Evolutionary conservation across 2,888 invertebrate species (phyloP).

Genomic region (Lithophane socia): DNA sequence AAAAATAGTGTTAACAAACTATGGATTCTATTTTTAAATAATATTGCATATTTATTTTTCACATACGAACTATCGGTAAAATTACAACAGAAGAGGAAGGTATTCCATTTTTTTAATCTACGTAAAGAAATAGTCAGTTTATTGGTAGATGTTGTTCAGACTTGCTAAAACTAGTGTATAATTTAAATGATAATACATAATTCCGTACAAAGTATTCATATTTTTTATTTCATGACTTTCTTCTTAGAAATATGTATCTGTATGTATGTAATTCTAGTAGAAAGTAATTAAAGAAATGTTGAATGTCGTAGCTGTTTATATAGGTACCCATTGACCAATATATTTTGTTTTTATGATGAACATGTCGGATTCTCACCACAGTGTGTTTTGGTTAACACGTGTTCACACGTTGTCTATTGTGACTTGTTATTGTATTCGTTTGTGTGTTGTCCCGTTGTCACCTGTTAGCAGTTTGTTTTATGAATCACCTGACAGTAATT

Average conservation of each 20-base stretch:
- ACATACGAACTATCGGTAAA: no score
- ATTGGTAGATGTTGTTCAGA: not conserved
- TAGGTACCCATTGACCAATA: not conserved
- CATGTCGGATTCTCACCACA: not conserved
- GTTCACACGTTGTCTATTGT: not conserved
- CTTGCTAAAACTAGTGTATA: not conserved
- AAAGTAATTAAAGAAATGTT: not conserved
- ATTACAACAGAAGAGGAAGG: not conserved
- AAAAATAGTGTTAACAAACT: conserved; percentile 21
- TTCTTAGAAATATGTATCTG: not conserved
- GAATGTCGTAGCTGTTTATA: not conserved
- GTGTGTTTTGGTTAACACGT: not conserved
- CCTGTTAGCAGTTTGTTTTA: not conserved
- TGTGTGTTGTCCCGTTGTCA: not conserved
- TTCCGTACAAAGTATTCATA: not conserved
- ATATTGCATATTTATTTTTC: not conserved
- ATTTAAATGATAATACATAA: conserved; percentile 23
- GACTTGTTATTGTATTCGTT: not conserved
- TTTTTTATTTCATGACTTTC: conserved; percentile 8
- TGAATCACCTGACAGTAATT: not conserved
- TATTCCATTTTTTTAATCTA: not conserved
- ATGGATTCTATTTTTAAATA: conserved; percentile 25
- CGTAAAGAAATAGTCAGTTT: not conserved
- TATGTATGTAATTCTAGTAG: not conserved
- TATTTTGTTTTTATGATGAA: not conserved